Percentiles rank a stretch among this genome's conserved stretches.
Evolutionary conservation across 2,797 vertebrate genomes (phyloP).

Genomic region (Bradypodion pumilum): DNA sequence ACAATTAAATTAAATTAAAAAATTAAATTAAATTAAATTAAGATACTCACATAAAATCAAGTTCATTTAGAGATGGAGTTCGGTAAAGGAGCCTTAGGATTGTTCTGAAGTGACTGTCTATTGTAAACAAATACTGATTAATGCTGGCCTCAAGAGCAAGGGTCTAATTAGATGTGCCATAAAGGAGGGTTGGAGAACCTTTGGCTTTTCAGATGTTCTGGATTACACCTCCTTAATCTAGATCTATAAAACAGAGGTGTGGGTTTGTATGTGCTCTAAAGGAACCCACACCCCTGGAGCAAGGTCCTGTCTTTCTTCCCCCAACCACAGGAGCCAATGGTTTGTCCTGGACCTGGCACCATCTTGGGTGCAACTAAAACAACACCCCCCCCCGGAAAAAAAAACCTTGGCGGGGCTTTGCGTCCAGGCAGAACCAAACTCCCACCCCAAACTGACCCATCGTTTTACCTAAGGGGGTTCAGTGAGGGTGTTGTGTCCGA

Average conservation of each 20-base stretch:
- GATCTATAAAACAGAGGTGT: no score
- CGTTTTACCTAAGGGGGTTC: slow-evolving; percentile 67
- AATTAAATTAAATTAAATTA: no score
- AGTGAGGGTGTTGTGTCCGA: slow-evolving; percentile 64
- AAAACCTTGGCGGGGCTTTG: slow-evolving; percentile 66
- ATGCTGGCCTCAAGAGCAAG: not conserved
- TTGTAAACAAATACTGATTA: slow-evolving; percentile 36
- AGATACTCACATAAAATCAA: slow-evolving; percentile 48
- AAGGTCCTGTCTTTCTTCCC: slow-evolving; percentile 57
- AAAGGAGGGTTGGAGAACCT: not conserved
- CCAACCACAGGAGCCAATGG: slow-evolving; percentile 71
- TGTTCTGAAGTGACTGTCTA: slow-evolving; percentile 37
- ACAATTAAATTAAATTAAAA: no score
- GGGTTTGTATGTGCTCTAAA: no score
- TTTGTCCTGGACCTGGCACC: slow-evolving; percentile 81
- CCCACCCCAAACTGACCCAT: slow-evolving; percentile 73
- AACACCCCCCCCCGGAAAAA: slow-evolving; percentile 67
- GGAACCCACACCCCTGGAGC: no score
- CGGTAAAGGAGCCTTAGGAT: slow-evolving; percentile 43
- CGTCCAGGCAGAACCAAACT: slow-evolving; percentile 45
- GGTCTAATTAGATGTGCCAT: not conserved
- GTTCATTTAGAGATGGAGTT: slow-evolving; percentile 52
- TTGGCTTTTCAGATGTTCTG: not conserved
- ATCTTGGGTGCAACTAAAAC: slow-evolving; percentile 98
- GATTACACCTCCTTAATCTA: no score